Base-by-base conservation (phyloP, 2,888 invertebrate species). In the Agrotis exclamationis region DNA sequence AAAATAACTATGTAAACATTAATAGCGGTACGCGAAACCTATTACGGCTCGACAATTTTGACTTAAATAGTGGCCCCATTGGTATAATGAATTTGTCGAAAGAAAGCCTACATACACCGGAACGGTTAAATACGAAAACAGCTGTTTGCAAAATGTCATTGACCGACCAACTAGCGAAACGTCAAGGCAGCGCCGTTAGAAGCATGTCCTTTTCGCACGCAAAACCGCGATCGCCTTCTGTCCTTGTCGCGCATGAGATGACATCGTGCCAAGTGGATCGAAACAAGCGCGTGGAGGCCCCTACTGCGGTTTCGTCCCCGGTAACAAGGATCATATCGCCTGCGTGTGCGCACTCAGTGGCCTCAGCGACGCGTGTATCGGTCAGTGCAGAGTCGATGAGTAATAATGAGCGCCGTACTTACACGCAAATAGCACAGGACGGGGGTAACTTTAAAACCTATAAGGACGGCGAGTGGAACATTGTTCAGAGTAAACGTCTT, bases 21-120 rank as follows among this genome's bases (percentile, higher is more conserved):
- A 51, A 63, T 22, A 63, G 51, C 44, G 51, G 63, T 51, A 51
- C 39, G 51, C 14, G 39, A 39, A 63, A 63, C 39, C n/a, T 51
- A 13, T 63, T 63, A 53, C 51, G 51, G n/a, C 13, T 39, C 4
- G 51, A 33, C 14, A 53, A 51, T 39, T 20, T 28, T 22, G 51
- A 63, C n/a, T 14, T 39, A 39, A 53, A 44, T 53, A 63, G 63
- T 63, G 63, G 63, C 11, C 44, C 63, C 18, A 53, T 63, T 51
- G 51, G 63, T 44, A 51, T 63, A 22, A 11, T 63, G 22, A 22
- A 53, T 53, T 51, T 63, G 18, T 53, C 63, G 22, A 28, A 28
- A 28, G 28, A 28, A 28, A 28, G 28, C 28, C 3, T 4, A 28
- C 28, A 3, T 22, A 54, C 18, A 7, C 16, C n/a, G n/a, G n/a